A percentile compares a stretch with the other conserved stretches of the same genome.
Evolutionary conservation across 92 coral and sea anemone genomes (phyloP).

Genomic region (Scolanthus callimorphus): DNA sequence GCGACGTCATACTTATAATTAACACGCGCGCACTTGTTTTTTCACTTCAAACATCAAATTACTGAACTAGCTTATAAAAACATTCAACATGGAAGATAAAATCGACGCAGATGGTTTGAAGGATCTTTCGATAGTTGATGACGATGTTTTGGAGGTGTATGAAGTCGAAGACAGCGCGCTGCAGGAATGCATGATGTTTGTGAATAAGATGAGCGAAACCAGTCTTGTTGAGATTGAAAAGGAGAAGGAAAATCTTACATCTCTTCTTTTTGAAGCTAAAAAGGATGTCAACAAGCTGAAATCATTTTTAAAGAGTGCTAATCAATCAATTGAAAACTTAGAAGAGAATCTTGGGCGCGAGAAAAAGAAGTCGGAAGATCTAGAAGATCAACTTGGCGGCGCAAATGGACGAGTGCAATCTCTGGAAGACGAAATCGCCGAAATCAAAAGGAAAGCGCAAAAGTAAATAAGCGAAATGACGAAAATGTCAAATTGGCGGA

Average conservation of each 20-base stretch:
- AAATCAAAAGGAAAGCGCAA: no score
- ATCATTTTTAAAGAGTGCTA: constrained; percentile 61
- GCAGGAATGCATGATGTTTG: constrained; percentile 98
- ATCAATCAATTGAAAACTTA: constrained; percentile 60
- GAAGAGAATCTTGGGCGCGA: constrained; percentile 35
- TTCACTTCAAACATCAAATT: no score
- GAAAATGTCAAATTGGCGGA: constrained; percentile 37
- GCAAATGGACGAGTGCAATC: constrained; percentile 40
- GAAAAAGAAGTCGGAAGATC: constrained; percentile 39
- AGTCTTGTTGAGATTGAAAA: constrained; percentile 82
- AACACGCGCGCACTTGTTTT: no score
- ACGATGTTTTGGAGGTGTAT: constrained; percentile 83
- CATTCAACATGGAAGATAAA: no score
- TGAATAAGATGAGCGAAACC: constrained; percentile 92
- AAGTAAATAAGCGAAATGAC: constrained; percentile 10
- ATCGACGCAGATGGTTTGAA: constrained; percentile 11
- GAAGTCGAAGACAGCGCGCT: constrained; percentile 85
- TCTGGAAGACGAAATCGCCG: constrained; percentile 52
- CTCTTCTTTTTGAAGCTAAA: constrained; percentile 76
- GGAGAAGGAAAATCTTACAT: constrained; percentile 72
- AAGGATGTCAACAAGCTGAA: constrained; percentile 82
- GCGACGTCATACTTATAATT: no score
- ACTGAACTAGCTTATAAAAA: no score
- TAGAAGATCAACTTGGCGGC: constrained; percentile 50
- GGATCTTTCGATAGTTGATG: constrained; percentile 87